phyloP scores from a whole-genome alignment of 2,797 vertebrate species.

The Benthosema pterotum region DNA sequence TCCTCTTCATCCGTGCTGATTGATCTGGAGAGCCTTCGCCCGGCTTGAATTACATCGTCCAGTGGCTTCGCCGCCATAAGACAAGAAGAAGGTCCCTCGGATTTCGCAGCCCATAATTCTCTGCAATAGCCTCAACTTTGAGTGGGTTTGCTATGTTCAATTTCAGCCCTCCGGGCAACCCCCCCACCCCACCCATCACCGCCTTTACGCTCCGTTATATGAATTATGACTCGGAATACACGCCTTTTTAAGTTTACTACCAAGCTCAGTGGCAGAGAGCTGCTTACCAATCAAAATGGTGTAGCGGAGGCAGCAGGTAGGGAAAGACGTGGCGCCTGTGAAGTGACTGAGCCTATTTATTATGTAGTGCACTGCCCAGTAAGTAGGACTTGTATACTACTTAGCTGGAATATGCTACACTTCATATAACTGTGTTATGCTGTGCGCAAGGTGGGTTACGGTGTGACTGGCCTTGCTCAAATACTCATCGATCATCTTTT shows the following conservation, averaged over 20 bases:
- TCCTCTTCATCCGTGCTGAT: conserved; percentile 53
- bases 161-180: conserved; percentile 64
- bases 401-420: too few species aligned
- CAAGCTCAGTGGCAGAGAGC: conserved; percentile 48
- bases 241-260: conserved; percentile 70
- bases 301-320: conserved; percentile 23
- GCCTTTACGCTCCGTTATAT: conserved; percentile 54
- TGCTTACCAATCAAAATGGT: conserved; percentile 57
- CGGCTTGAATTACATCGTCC: conserved; percentile 74
- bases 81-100: conserved; percentile 57
- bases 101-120: conserved; percentile 75
- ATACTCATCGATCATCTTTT: too few species aligned
- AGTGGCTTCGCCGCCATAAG: conserved; percentile 54
- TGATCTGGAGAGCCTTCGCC: conserved; percentile 68
- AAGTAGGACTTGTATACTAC: too few species aligned
- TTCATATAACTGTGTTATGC: too few species aligned
- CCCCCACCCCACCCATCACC: conserved; percentile 15
- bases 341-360: too few species aligned
- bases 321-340: conserved; percentile 11
- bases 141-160: conserved; percentile 70
- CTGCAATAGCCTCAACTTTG: conserved; percentile 63
- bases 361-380: too few species aligned
- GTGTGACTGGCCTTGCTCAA: too few species aligned
- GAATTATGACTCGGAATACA: conserved; percentile 71
- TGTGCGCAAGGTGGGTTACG: too few species aligned